Evolutionary conservation across 2,888 invertebrate species (phyloP).

Genomic region (Nebria brevicollis): DNA sequence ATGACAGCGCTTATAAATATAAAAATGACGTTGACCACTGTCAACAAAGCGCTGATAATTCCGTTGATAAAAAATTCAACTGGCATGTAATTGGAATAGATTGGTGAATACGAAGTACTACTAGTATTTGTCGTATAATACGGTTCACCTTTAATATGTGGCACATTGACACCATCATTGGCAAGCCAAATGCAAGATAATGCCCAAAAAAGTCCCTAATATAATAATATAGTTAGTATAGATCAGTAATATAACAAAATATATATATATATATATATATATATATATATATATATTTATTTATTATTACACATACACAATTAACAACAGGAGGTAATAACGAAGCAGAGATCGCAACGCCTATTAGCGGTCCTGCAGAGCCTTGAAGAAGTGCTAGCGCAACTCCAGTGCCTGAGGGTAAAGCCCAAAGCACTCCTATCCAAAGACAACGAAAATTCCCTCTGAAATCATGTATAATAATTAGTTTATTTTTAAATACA

Average conservation of each 20-base stretch:
- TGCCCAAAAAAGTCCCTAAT: slow-evolving; percentile 76
- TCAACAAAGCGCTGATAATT: slow-evolving; percentile 80
- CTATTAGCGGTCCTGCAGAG: slow-evolving; percentile 85
- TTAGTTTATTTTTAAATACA: not conserved
- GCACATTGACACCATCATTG: slow-evolving; percentile 74
- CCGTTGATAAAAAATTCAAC: slow-evolving; percentile 82
- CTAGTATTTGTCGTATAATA: slow-evolving; percentile 67
- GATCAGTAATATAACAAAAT: too few relatives aligned
- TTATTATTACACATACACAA: slow-evolving; percentile 66
- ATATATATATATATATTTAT: too few relatives aligned
- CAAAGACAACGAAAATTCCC: slow-evolving; percentile 77
- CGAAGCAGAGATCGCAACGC: slow-evolving; percentile 91
- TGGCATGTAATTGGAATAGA: slow-evolving; percentile 80
- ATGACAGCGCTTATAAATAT: slow-evolving; percentile 84
- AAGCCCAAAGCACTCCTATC: slow-evolving; percentile 81
- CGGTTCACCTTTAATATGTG: slow-evolving; percentile 75
- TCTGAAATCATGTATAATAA: slow-evolving; percentile 59
- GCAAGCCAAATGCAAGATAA: slow-evolving; percentile 77
- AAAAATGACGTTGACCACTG: slow-evolving; percentile 83
- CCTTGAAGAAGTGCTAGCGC: slow-evolving; percentile 87
- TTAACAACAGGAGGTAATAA: slow-evolving; percentile 87
- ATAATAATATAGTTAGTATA: too few relatives aligned
- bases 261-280: too few relatives aligned
- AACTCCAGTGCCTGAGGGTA: slow-evolving; percentile 82
- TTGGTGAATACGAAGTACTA: slow-evolving; percentile 68